phyloP scores from a whole-genome alignment of 37 sponge, comb jelly and placozoan species.

The Aplysina aerophoba region DNA sequence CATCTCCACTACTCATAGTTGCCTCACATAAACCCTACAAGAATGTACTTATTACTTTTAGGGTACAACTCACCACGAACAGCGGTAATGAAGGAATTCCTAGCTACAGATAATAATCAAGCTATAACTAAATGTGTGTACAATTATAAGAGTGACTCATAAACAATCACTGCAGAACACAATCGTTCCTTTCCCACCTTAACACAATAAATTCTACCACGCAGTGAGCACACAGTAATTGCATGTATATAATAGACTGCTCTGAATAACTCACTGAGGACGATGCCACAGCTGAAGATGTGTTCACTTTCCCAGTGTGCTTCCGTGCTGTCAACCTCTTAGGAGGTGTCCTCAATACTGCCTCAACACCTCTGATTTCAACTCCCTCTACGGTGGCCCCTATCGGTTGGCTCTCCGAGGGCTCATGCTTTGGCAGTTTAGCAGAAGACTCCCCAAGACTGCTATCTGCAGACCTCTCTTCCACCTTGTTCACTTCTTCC shows the following conservation, averaged over 20 bases:
- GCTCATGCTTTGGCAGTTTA: neutral
- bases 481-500: neutral
- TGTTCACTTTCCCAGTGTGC: slow-evolving; percentile 45
- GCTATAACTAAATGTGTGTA: too few relatives aligned
- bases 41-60: too few relatives aligned
- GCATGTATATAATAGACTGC: too few relatives aligned
- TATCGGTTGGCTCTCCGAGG: neutral
- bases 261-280: too few relatives aligned
- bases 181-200: too few relatives aligned
- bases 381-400: neutral
- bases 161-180: too few relatives aligned
- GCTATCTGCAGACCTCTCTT: neutral
- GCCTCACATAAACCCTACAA: neutral
- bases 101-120: too few relatives aligned
- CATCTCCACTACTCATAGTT: neutral
- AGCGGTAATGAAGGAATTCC: too few relatives aligned
- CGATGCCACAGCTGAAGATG: neutral
- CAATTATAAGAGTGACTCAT: too few relatives aligned
- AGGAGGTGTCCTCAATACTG: slow-evolving; percentile 46
- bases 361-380: neutral
- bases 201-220: too few relatives aligned
- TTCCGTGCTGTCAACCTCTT: slow-evolving; percentile 59
- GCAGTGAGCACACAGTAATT: too few relatives aligned
- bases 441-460: neutral
- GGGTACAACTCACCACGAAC: too few relatives aligned